Evolutionary conservation across 2,797 vertebrate genomes (phyloP), one percentile per base, ranked within the genome.

Genomic region (Bradypus variegatus): DNA sequence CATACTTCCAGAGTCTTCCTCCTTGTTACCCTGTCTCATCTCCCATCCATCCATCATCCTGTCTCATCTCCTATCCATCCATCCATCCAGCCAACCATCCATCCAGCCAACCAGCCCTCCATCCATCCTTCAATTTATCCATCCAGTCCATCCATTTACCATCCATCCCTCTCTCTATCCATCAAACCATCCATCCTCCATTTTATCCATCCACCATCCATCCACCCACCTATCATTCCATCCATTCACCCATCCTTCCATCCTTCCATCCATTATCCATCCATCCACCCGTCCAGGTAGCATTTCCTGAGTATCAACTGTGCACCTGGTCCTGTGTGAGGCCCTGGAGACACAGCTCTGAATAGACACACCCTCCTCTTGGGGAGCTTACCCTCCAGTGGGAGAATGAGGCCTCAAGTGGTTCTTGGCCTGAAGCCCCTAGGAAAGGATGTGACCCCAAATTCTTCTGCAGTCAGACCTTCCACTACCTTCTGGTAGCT

Each of bases 401-500:
- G 31, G 48, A 25, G 13, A 8, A 33, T 78, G 13, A 31, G 50
- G 27, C 31, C 5, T 1, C 12, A 3, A 13, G 13, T 64, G 25
- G 19, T 69, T 33, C 41, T 33, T 48, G 53, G 23, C n/a, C 67
- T 19, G 48, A 12, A 62, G n/a, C 58, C 25, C 33, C 69, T 33
- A 21, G 60, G 69, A 36, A 80, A 70, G 25, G 19, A 3, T 23
- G 15, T 8, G 29, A 64, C 80, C 33, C 76, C 53, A 69, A 25
- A n/a, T 67, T 38, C 41, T 60, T 27, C 67, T 73, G 50, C 53
- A 58, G n/a, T n/a, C 62, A 36, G 18, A 9, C 72, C 41, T 58
- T 53, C 21, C 82, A 88, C 21, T 84, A 88, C 38, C 0, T 45
- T 27, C 2, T 91, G 92, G 94, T 29, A 92, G 86, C 92, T 36